Evolutionary conservation across 2,113 vertebrate genomes (phyloP), one percentile per base, ranked within the genome.

Genomic region (Collichthys lucidus): DNA sequence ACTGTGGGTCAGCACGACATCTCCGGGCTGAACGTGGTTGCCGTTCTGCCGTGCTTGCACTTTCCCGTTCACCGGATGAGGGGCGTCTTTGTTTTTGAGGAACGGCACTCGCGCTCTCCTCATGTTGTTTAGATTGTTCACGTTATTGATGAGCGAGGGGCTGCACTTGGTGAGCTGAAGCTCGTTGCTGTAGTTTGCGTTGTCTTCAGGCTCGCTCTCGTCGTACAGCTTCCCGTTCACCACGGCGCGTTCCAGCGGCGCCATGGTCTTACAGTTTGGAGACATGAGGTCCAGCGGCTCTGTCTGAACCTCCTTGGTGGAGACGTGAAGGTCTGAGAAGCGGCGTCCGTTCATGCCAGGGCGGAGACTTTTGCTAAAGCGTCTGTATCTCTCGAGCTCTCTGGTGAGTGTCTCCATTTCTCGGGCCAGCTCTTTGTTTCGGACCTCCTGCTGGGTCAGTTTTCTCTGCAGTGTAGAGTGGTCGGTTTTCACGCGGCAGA

Each of bases 241-340:
- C 80, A 96, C 95, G 0, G 96, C 96, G 26, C 90, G 69, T 61
- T 98, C 97, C 75, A 96, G 93, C 63, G 96, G 96, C 24, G 95
- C 91, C 57, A 96, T 91, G 11, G 95, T 96, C 89, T 95, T 96
- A 68, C 96, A 96, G 84, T 96, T 96, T 0, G 96, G 95, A 14
- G 96, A 94, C 84, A 96, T 93, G 24, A 87, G 95, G 68, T 98
- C 97, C 50, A 75, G 75, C 66, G 95, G 91, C 81, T 99, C 98
- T 19, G 98, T 99, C 84, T 99, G 98, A 67, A 99, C 97, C 89
- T 99, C 98, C 91, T 97, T 99, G 73, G 97, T 96, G 86, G 96
- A 95, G 56, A 96, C 93, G 20, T 97, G 97, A 35, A 98, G 94
- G 86, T 99, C 97, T 19, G 97, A 98, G 81, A 98, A 96, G 82